Percentiles rank a stretch among this genome's conserved stretches.
Evolutionary conservation across 53 echinoderm and acorn worm species (phyloP).

Genomic region (Paelopatides confundens): DNA sequence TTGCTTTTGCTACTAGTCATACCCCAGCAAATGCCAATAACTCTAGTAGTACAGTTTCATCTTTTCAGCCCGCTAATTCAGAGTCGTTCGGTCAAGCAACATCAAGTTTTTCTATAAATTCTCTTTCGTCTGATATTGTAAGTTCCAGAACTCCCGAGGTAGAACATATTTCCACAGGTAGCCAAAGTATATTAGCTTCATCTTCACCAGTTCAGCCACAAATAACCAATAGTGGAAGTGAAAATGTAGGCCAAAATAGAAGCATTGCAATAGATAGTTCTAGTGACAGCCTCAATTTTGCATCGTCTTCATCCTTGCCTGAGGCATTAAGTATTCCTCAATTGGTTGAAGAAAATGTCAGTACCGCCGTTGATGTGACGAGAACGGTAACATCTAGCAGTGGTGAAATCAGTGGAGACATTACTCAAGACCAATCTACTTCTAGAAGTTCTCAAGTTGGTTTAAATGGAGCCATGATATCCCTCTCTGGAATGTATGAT

Average conservation of each 20-base stretch:
- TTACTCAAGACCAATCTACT: neutral
- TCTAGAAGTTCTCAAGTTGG: neutral
- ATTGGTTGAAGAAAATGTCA: neutral
- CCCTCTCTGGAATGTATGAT: neutral
- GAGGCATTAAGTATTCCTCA: neutral
- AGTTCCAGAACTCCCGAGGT: neutral
- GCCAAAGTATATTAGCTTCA: neutral
- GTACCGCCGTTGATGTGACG: neutral
- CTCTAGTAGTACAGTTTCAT: neutral
- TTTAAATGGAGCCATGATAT: neutral
- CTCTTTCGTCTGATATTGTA: neutral
- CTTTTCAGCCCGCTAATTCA: neutral
- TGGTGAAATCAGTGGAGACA: neutral
- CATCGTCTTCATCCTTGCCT: neutral
- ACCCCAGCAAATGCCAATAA: neutral
- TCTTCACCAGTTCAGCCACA: neutral
- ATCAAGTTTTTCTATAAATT: neutral
- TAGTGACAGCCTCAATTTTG: no score
- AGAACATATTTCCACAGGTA: neutral
- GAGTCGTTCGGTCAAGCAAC: neutral
- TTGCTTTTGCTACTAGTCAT: neutral
- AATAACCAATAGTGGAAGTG: neutral
- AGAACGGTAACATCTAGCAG: neutral
- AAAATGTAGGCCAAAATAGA: neutral
- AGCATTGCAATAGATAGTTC: neutral